Base-by-base conservation (phyloP, 2,797 vertebrate genomes). In the Phylloscopus collybita region DNA sequence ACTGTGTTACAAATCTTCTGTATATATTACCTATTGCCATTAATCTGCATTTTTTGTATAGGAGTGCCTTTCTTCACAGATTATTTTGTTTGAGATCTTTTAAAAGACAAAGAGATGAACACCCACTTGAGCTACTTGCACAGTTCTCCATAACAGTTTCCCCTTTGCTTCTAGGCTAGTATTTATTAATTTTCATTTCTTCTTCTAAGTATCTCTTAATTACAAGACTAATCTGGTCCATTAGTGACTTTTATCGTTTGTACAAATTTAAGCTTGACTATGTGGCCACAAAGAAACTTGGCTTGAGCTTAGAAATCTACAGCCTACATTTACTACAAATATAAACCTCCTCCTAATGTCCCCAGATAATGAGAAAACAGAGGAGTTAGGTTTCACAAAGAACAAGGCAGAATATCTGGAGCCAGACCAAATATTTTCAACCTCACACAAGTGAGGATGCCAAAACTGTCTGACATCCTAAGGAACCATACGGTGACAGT, bases 381-480 rank as follows among this genome's bases (percentile, higher is more conserved):
- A 84, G 14, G 11, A 91, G 23, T 47, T 71, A 83, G 10, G 17
- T 72, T 86, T 84, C 36, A 26, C 10, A 23, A 91, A 87, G 34
- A 66, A 85, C 11, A 66, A 66, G 44, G 59, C n/a, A 94, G 66
- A 83, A 36, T 74, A 92, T 22, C 66, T 88, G 86, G 50, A 92
- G 26, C 11, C 59, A 74, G 57, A 80, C 54, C 83, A 96, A 93
- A 8, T 78, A 78, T 74, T 80, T 86, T 75, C n/a, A 95, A 0
- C 36, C 42, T 88, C 69, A 34, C 44, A 40, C 8, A 82, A 87
- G 27, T 44, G 25, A 90, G 17, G 36, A 95, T 86, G 76, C 42
- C 83, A 90, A 72, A 93, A 80, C 36, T 79, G 66, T 75, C 88
- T 90, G 66, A 85, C 88, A 94, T 78, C 61, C 60, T 51, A 61